Evolutionary conservation across 2,888 invertebrate species (phyloP).

Genomic region (Idaea dimidiata): DNA sequence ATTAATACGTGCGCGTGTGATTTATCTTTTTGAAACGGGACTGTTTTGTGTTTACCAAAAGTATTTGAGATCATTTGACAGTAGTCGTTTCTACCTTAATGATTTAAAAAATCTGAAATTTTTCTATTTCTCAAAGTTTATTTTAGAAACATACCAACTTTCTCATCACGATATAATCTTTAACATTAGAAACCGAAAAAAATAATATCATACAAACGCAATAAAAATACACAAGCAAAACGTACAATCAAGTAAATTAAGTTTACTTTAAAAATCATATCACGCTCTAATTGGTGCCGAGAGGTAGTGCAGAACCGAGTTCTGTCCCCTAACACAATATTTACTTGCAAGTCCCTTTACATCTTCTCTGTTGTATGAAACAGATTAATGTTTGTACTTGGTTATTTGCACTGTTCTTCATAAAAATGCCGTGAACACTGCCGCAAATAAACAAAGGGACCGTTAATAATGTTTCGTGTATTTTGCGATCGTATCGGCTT

Average conservation of each 20-base stretch:
- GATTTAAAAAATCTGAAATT: neutral
- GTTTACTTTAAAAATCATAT: conserved; percentile 74
- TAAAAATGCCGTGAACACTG: conserved; percentile 74
- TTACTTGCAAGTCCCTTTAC: conserved; percentile 69
- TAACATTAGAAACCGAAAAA: conserved; percentile 3
- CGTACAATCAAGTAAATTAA: conserved; percentile 59
- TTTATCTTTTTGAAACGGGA: no score
- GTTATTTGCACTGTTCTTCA: conserved; percentile 76
- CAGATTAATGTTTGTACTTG: conserved; percentile 78
- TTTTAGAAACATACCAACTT: neutral
- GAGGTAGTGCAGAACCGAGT: conserved; percentile 52
- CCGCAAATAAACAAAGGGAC: conserved; percentile 60
- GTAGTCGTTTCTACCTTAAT: no score
- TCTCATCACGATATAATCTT: neutral
- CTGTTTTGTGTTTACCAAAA: no score
- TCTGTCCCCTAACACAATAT: conserved; percentile 77
- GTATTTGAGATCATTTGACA: no score
- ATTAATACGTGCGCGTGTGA: no score
- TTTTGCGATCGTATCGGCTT: conserved; percentile 56
- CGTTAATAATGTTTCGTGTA: conserved; percentile 59
- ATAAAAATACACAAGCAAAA: conserved; percentile 18
- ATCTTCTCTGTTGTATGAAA: conserved; percentile 75
- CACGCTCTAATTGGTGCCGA: conserved; percentile 75
- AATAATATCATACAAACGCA: conserved; percentile 16
- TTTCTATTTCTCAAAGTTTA: neutral